Evolutionary conservation across 2,113 vertebrate species (phyloP).

Genomic region (Mobula hypostoma): DNA sequence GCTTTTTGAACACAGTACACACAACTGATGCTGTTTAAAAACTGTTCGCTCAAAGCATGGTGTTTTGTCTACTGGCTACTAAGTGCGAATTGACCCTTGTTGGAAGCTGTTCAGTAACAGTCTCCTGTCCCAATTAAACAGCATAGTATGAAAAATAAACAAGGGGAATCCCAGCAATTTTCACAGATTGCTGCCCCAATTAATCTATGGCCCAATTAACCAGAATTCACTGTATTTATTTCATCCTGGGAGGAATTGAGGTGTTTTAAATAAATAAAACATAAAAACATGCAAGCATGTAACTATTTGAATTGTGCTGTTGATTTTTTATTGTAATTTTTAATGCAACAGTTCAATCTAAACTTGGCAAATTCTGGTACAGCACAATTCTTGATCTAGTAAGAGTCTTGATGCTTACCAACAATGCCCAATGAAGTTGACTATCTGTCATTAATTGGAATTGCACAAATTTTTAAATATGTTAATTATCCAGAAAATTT

Average conservation of each 20-base stretch:
- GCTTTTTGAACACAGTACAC: too few species aligned
- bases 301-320: background rate
- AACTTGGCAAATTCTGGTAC: background rate
- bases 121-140: too few species aligned
- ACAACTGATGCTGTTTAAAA: too few species aligned
- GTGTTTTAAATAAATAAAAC: background rate
- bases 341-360: background rate
- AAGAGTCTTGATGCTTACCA: background rate
- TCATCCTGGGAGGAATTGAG: background rate
- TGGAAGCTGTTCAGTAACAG: too few species aligned
- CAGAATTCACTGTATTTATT: background rate
- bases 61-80: too few species aligned
- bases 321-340: background rate
- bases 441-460: background rate
- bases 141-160: too few species aligned
- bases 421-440: background rate
- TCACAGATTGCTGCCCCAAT: too few species aligned
- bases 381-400: background rate
- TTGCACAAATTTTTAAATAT: background rate
- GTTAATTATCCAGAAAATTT: background rate
- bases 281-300: slow-evolving; percentile 12
- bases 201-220: too few species aligned
- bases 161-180: too few species aligned
- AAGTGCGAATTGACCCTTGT: too few species aligned
- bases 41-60: too few species aligned